Evolutionary conservation across 2,888 invertebrate species (phyloP).

Genomic region (Sesia bembeciformis): DNA sequence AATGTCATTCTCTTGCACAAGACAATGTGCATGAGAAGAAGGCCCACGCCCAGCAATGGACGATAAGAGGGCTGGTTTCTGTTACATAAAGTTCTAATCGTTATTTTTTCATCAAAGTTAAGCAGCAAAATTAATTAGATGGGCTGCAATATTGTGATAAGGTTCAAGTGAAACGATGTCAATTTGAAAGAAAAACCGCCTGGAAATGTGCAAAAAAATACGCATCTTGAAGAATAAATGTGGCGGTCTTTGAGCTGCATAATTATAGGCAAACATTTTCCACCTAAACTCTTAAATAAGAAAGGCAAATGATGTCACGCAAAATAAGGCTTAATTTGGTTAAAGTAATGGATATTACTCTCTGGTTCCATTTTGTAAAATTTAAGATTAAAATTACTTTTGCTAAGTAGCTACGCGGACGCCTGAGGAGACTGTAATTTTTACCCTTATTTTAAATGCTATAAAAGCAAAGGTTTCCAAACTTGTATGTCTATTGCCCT

Average conservation of each 20-base stretch:
- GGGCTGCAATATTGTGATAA: too few species aligned
- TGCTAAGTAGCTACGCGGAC: constrained; percentile 17
- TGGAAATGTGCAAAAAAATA: constrained; percentile 6
- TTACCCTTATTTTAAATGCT: too few species aligned
- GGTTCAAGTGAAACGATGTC: constrained; percentile 3
- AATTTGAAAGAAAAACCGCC: constrained; percentile 2
- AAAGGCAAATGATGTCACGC: constrained; percentile 53
- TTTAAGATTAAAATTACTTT: constrained; percentile 28
- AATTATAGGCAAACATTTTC: constrained; percentile 27
- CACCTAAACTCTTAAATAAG: constrained; percentile 42
- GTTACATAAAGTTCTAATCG: too few species aligned
- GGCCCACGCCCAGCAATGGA: too few species aligned
- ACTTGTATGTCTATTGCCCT: too few species aligned
- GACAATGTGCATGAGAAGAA: too few species aligned
- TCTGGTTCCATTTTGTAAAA: constrained; percentile 34
- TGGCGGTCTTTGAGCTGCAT: constrained; percentile 33
- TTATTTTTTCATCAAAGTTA: too few species aligned
- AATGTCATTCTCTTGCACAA: too few species aligned
- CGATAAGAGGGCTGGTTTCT: too few species aligned
- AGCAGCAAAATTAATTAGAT: too few species aligned
- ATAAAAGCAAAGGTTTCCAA: too few species aligned
- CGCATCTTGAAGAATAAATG: constrained; percentile 16
- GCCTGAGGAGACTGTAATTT: background rate
- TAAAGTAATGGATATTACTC: constrained; percentile 43
- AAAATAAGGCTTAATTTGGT: constrained; percentile 56